These are phyloP conservation scores for Euwallacea similis DNA, from an alignment of 1,140 invertebrate genomes.

Conservation along the genomic window DNA sequence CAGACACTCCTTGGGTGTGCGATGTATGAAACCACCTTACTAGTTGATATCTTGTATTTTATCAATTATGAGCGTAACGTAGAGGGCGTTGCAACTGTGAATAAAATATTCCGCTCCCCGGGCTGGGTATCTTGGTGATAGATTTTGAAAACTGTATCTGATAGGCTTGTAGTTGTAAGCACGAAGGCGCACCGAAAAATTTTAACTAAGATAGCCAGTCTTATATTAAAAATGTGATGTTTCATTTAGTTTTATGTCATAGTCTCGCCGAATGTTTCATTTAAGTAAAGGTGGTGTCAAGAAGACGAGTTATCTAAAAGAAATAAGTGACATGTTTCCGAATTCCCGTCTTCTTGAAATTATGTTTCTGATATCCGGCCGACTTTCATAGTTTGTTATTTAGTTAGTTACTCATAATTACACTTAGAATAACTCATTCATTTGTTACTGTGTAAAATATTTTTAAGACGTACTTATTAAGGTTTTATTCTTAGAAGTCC, in stretches of 20 bases:
- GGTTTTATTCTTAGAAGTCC: neutral
- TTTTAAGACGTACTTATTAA: slow-evolving; percentile 28
- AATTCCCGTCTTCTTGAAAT: neutral
- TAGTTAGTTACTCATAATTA: slow-evolving; percentile 20
- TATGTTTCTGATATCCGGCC: slow-evolving; percentile 13
- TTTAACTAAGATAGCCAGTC: neutral
- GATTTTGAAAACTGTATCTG: neutral
- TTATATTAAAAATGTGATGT: slow-evolving; percentile 4
- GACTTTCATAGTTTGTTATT: slow-evolving; percentile 8
- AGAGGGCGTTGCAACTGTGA: neutral
- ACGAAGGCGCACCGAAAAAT: neutral
- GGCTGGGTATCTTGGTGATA: neutral
- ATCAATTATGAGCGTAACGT: no score
- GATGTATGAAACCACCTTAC: no score
- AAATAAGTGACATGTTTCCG: neutral
- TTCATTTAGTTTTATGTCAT: neutral
- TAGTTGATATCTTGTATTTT: no score
- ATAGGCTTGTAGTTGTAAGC: neutral
- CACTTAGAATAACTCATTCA: slow-evolving; percentile 22
- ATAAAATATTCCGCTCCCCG: neutral
- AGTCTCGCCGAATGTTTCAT: neutral
- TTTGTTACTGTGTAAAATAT: slow-evolving; percentile 36
- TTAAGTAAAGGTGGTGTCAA: neutral
- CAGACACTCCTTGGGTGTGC: neutral
- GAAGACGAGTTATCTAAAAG: neutral